A percentile compares a stretch with the other conserved stretches of the same genome.
phyloP scores from a whole-genome alignment of 1,140 invertebrate species.

The Coenobita brevimanus region DNA sequence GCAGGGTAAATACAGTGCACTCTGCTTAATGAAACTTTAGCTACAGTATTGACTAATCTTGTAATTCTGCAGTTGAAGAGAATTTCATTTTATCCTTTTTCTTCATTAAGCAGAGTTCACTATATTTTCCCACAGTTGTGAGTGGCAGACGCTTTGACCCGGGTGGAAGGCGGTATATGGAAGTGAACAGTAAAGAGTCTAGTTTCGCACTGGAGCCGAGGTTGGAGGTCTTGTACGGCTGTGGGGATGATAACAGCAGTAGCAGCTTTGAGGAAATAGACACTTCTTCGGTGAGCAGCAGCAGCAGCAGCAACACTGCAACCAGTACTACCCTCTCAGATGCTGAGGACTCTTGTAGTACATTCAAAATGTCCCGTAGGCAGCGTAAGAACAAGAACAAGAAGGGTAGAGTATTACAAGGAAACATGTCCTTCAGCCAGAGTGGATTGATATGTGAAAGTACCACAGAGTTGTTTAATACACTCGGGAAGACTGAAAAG shows the following conservation, averaged over 20 bases:
- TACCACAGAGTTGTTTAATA: constrained; percentile 41
- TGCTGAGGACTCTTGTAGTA: constrained; percentile 31
- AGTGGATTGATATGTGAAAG: not conserved
- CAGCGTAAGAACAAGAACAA: constrained; percentile 62
- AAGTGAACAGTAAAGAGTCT: not conserved
- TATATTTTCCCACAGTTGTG: constrained; percentile 56
- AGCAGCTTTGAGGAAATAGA: constrained; percentile 33
- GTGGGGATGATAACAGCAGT: constrained; percentile 6
- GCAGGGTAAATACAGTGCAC: constrained; percentile 56
- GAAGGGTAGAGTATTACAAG: constrained; percentile 7
- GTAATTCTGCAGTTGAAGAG: not conserved
- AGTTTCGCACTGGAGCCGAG: not conserved
- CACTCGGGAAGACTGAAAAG: constrained; percentile 45
- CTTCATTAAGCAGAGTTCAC: constrained; percentile 65
- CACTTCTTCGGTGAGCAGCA: constrained; percentile 15
- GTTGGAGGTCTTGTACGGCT: not conserved
- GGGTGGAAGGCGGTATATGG: constrained; percentile 22
- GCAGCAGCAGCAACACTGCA: constrained; percentile 48
- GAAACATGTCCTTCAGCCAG: not conserved
- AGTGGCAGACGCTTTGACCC: constrained; percentile 57
- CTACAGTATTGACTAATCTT: not conserved
- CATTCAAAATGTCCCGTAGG: constrained; percentile 24
- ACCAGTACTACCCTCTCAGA: constrained; percentile 38
- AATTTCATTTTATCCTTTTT: not conserved
- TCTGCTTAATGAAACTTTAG: constrained; percentile 56